Evolutionary conservation across 2,113 vertebrate species (phyloP), one percentile per base, ranked within the genome.

Genomic region (Phyllopteryx taeniolatus): DNA sequence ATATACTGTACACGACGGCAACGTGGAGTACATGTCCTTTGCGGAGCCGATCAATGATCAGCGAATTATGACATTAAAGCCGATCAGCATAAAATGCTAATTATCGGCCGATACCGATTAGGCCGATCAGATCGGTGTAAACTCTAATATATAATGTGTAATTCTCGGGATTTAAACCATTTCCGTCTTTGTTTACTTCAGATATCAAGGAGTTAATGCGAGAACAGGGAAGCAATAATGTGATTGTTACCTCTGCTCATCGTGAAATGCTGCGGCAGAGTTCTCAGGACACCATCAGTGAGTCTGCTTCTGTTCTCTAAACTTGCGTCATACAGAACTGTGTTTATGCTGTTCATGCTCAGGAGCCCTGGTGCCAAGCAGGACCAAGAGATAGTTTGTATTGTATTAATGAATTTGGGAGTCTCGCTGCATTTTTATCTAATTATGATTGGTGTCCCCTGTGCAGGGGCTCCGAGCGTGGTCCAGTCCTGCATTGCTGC

Each of bases 191-290:
- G 70, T 51, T 69, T 49, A 74, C 42, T 53, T 42, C 71, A 96
- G 94, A 95, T 90, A 91, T 96, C 77, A 95, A 92, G 89, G 94
- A 94, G 59, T 83, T 95, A 43, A 91, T 95, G 72, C 88, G 88
- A 19, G 95, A 94, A 51, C 95, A 94, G 68, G 93, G 93, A 78
- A 92, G 91, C 87, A 94, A 93, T 84, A 94, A 94, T 20, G 81
- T 95, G 79, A 95, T 95, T 0, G 90, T 96, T 76, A 94, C 94
- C 0, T 94, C 94, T 1, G 92, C 94, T 0, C 93, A 94, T 10
- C 90, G 95, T 12, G 93, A 94, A 63, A 88, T 94, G 87, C 87
- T 96, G n/a, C 92, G 93, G 64, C 89, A 92, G 46, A 91, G 87
- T 86, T 94, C 91, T 15, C 93, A 92, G 63, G 94, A 96, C 71